These are phyloP conservation scores for Silurus lanzhouensis DNA, from an alignment of 2,797 vertebrate genomes.

Conservation along the genomic window DNA sequence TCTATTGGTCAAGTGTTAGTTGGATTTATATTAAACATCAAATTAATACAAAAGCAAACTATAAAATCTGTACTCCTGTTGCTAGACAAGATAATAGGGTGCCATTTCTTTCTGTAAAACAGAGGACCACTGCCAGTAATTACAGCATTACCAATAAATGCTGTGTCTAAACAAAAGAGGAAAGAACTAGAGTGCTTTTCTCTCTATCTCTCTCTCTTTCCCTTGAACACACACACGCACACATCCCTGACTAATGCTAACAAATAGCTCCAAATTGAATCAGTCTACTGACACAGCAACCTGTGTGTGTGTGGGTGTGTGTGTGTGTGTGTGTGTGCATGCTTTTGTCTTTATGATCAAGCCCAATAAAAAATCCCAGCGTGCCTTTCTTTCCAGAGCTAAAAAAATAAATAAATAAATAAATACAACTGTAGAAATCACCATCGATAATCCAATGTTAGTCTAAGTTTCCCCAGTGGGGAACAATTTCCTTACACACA, in stretches of 20 bases:
- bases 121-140: not conserved
- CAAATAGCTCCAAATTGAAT: conserved; percentile 24
- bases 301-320: not conserved
- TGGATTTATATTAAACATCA: too few species aligned
- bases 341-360: not conserved
- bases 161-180: not conserved
- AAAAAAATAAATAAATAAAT: too few species aligned
- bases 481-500: not conserved
- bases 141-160: not conserved
- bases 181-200: not conserved
- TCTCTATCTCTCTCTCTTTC: not conserved
- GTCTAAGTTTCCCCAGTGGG: not conserved
- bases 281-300: conserved; percentile 24
- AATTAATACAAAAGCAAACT: too few species aligned
- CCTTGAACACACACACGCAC: not conserved
- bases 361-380: not conserved
- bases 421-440: conserved; percentile 9
- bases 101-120: conserved; percentile 7
- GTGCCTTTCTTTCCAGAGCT: conserved; percentile 3
- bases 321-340: not conserved
- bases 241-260: conserved; percentile 3
- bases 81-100: not conserved
- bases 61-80: not conserved
- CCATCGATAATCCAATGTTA: conserved; percentile 4
- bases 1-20: too few species aligned